Evolutionary conservation across 2,113 vertebrate species (phyloP).

Genomic region (Epinephelus lanceolatus): DNA sequence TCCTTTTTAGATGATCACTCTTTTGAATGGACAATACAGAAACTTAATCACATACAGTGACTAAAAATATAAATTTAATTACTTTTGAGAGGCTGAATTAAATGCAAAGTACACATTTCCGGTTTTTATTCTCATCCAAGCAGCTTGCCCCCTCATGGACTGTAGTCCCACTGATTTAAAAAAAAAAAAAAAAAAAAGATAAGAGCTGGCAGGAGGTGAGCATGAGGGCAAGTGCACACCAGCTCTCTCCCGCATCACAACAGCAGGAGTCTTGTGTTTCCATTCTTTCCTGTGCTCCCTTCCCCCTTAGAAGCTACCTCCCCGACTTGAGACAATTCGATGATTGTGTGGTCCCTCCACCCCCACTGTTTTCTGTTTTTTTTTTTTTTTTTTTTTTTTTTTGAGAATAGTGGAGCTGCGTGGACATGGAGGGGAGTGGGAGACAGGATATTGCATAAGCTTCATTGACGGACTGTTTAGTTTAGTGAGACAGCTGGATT

Average conservation of each 20-base stretch:
- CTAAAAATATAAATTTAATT: background rate
- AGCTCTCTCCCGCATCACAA: slow-evolving; percentile 63
- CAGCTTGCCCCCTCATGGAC: slow-evolving; percentile 26
- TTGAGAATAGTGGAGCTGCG: slow-evolving; percentile 56
- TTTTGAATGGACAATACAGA: background rate
- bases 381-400: slow-evolving; percentile 11
- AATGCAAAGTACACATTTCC: background rate
- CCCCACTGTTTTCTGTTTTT: slow-evolving; percentile 43
- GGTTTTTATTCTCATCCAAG: background rate
- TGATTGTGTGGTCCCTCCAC: slow-evolving; percentile 79
- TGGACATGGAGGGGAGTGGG: slow-evolving; percentile 66
- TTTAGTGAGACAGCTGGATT: slow-evolving; percentile 69
- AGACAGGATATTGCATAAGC: slow-evolving; percentile 81
- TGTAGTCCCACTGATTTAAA: slow-evolving; percentile 14
- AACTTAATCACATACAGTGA: background rate
- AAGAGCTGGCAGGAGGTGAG: slow-evolving; percentile 60
- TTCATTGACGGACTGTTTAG: slow-evolving; percentile 66
- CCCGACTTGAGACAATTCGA: slow-evolving; percentile 71
- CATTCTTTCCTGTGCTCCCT: slow-evolving; percentile 69
- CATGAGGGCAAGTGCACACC: slow-evolving; percentile 66
- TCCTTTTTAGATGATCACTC: background rate
- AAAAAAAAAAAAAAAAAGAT: slow-evolving; percentile 39
- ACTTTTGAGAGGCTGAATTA: background rate
- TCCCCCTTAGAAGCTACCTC: slow-evolving; percentile 70
- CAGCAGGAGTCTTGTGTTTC: slow-evolving; percentile 75